These are phyloP conservation scores for Petroica traversi DNA, from an alignment of 2,113 vertebrate genomes.

Conservation along the genomic window DNA sequence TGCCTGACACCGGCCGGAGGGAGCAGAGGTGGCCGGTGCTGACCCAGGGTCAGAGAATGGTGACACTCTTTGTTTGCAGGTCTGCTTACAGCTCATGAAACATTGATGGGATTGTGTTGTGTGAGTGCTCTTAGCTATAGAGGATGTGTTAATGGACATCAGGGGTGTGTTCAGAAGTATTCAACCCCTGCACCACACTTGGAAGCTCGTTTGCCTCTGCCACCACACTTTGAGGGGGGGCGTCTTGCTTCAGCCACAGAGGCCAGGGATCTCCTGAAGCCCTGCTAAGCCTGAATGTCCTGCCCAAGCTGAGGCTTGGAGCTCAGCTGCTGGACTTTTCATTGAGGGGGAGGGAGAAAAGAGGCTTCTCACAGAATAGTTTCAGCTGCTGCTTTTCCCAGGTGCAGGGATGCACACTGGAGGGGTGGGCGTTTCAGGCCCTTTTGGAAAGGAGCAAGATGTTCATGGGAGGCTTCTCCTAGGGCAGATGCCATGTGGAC, in stretches of 20 bases:
- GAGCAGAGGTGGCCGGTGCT: background rate
- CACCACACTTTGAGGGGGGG: fast-evolving
- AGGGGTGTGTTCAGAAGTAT: background rate
- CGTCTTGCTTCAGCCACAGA: background rate
- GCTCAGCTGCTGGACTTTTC: background rate
- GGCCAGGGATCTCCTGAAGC: background rate
- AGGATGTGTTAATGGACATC: background rate
- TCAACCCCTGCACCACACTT: fast-evolving
- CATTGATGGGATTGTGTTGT: background rate
- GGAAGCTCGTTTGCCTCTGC: background rate
- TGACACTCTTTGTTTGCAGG: background rate
- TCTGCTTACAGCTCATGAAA: background rate
- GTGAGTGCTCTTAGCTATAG: background rate
- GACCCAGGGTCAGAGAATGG: background rate
- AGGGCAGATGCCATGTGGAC: fast-evolving
- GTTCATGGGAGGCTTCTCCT: background rate
- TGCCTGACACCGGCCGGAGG: fast-evolving
- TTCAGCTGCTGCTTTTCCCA: background rate
- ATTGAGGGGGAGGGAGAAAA: fast-evolving
- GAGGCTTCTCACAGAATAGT: background rate
- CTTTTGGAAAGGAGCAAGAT: background rate
- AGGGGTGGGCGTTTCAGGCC: background rate
- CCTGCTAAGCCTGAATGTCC: background rate
- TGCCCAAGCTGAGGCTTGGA: background rate
- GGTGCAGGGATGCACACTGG: background rate